These are phyloP conservation scores for Camponotus pennsylvanicus DNA, from an alignment of 1,140 invertebrate species.

Conservation along the genomic window DNA sequence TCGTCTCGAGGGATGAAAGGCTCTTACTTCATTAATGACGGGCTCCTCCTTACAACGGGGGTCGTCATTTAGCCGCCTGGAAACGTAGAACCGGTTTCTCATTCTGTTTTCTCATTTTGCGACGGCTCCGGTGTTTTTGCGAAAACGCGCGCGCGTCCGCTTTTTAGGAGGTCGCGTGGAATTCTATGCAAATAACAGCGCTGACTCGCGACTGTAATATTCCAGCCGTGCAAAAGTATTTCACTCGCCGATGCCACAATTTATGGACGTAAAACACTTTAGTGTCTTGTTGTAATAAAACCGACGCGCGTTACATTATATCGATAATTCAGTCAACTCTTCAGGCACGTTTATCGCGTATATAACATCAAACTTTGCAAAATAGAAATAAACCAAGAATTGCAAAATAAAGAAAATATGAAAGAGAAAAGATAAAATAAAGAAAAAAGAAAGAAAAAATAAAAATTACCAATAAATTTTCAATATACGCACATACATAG, in stretches of 20 bases:
- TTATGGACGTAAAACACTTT: slow-evolving; percentile 30
- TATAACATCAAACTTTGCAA: background rate
- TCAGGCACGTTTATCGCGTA: background rate
- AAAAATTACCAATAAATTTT: no score
- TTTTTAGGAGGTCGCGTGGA: slow-evolving; percentile 11
- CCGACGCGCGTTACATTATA: background rate
- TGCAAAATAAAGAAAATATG: background rate
- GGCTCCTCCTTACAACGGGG: slow-evolving; percentile 27
- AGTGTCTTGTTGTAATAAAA: slow-evolving; percentile 24
- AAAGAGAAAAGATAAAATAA: background rate
- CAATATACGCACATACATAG: no score
- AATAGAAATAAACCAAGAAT: background rate
- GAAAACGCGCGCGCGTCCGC: background rate
- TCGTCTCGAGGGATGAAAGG: slow-evolving; percentile 33
- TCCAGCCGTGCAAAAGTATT: slow-evolving; percentile 22
- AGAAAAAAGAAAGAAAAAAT: no score
- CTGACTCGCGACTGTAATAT: slow-evolving; percentile 41
- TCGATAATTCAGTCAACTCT: slow-evolving; percentile 36
- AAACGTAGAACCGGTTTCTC: slow-evolving; percentile 56
- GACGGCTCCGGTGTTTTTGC: slow-evolving; percentile 19
- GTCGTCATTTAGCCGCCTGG: slow-evolving; percentile 55
- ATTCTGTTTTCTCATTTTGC: slow-evolving; percentile 52
- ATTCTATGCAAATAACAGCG: slow-evolving; percentile 57
- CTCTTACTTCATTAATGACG: slow-evolving; percentile 64
- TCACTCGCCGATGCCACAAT: slow-evolving; percentile 21